A percentile compares a stretch with the other conserved stretches of the same genome.
Conservation (phyloP, 2,113 vertebrate species). For the Neodon shergylaensis region DNA sequence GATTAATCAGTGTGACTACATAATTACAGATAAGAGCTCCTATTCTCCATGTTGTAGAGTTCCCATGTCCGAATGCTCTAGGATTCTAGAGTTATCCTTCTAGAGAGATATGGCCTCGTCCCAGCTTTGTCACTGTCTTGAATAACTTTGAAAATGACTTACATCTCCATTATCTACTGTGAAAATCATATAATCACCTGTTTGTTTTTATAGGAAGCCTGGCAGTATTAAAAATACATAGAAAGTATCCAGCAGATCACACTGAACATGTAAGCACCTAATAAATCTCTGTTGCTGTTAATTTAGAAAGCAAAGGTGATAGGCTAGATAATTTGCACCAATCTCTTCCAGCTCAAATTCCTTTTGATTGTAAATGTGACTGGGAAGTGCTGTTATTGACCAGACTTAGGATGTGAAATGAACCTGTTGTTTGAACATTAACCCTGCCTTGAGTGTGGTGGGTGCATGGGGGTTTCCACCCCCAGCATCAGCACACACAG, state of each 20-base stretch:
- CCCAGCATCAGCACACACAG: not conserved
- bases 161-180: not conserved
- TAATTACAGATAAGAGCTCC: not conserved
- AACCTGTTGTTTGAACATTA: not conserved
- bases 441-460: not conserved
- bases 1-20: not conserved
- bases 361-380: slow-evolving; percentile 32
- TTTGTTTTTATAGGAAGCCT: not conserved
- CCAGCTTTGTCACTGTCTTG: not conserved
- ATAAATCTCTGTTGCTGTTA: slow-evolving; percentile 54
- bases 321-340: slow-evolving; percentile 11
- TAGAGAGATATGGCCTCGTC: not conserved
- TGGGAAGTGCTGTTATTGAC: not conserved
- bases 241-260: not conserved
- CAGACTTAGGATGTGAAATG: not conserved
- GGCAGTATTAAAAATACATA: not conserved
- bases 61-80: not conserved
- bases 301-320: slow-evolving; percentile 59
- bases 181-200: not conserved
- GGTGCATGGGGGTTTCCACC: not conserved
- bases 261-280: not conserved
- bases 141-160: slow-evolving; percentile 17
- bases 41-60: not conserved
- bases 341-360: not conserved
- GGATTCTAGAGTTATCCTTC: not conserved